phyloP scores from a whole-genome alignment of 2,797 vertebrate species.

The Smutsia gigantea region DNA sequence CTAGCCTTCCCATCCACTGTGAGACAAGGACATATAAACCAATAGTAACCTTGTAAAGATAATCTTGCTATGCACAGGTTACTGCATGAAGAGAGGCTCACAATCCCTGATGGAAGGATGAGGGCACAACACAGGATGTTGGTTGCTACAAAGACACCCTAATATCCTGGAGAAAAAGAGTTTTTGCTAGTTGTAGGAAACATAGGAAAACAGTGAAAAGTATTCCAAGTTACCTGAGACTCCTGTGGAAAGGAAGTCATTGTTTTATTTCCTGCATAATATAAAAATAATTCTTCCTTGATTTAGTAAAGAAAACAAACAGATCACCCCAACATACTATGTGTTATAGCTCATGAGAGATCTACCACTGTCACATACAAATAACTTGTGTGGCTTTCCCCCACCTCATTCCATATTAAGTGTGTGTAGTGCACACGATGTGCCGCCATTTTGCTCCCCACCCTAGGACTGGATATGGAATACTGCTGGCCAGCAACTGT shows the following conservation, averaged over 20 bases:
- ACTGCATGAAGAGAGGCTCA: too few relatives aligned
- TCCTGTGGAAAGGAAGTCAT: neutral
- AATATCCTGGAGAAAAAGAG: neutral
- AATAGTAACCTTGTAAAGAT: neutral
- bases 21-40: neutral
- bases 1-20: neutral
- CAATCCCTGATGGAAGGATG: neutral
- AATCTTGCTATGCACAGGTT: neutral
- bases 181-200: neutral
- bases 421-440: neutral
- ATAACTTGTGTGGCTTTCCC: neutral
- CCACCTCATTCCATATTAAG: neutral
- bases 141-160: neutral
- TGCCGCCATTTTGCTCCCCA: neutral
- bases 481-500: neutral
- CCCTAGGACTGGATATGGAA: neutral
- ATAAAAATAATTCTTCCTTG: neutral
- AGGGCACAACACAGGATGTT: neutral
- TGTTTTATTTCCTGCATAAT: neutral
- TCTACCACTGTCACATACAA: neutral
- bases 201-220: neutral
- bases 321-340: neutral
- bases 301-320: constrained; percentile 26
- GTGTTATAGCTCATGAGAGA: neutral
- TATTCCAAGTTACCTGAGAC: neutral